Evolutionary conservation across 1,140 invertebrate genomes (phyloP).

Genomic region (Tetramorium alpestre): DNA sequence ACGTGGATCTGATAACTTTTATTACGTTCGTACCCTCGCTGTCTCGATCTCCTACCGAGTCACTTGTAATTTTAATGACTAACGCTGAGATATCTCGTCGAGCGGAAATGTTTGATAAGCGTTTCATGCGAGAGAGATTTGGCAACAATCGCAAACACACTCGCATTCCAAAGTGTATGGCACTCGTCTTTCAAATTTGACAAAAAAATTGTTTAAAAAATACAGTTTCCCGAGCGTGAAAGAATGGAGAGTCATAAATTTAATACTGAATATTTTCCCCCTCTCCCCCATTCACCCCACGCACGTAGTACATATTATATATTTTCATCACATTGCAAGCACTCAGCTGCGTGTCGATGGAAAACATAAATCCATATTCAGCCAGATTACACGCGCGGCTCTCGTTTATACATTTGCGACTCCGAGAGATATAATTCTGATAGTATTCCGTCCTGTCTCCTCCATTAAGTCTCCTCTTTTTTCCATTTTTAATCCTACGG

Average conservation of each 20-base stretch:
- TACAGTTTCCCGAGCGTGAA: background rate
- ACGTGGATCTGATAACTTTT: constrained; percentile 44
- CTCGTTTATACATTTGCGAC: constrained; percentile 59
- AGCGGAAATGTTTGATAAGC: background rate
- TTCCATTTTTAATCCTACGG: constrained; percentile 53
- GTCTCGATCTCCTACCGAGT: background rate
- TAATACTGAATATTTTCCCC: constrained; percentile 22
- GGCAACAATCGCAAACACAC: background rate
- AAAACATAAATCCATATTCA: constrained; percentile 72
- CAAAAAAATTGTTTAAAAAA: constrained; percentile 13
- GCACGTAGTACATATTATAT: constrained; percentile 39
- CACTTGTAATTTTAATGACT: constrained; percentile 46
- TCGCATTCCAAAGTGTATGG: background rate
- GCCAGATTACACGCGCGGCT: constrained; percentile 68
- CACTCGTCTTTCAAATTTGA: background rate
- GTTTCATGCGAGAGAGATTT: background rate
- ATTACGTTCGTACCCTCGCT: constrained; percentile 1
- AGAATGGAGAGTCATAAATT: constrained; percentile 34
- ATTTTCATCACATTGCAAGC: constrained; percentile 40
- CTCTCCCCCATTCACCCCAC: background rate
- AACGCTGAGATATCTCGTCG: background rate
- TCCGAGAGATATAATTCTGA: constrained; percentile 51
- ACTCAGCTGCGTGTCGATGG: constrained; percentile 57
- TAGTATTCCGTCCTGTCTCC: background rate
- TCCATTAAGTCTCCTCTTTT: constrained; percentile 47